Evolutionary conservation across 2,797 vertebrate genomes (phyloP).

Genomic region (Ataeniobius toweri): DNA sequence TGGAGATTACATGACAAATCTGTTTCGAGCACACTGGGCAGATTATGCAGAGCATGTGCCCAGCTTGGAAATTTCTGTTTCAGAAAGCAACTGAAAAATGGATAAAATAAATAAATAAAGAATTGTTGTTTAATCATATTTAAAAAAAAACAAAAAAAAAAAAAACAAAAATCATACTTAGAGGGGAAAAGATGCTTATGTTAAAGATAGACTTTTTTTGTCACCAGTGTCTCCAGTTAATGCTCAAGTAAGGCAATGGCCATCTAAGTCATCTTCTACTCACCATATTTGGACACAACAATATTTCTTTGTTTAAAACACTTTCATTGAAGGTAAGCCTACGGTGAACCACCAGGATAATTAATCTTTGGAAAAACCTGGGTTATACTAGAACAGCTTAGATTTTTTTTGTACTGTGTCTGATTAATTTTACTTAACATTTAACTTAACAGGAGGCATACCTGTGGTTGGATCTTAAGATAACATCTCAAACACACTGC

Average conservation of each 20-base stretch:
- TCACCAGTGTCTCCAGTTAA: neutral
- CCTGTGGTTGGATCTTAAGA: neutral
- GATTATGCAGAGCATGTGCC: neutral
- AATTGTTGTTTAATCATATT: neutral
- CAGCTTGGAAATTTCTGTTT: neutral
- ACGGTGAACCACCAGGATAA: neutral
- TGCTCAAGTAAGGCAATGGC: neutral
- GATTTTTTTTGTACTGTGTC: neutral
- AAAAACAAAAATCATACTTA: neutral
- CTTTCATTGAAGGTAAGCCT: neutral
- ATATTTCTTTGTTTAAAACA: neutral
- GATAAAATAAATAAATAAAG: neutral
- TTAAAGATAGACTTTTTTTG: neutral
- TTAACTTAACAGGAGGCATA: neutral
- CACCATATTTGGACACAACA: neutral
- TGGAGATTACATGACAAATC: conserved; percentile 17
- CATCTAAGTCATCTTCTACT: neutral
- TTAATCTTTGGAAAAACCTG: neutral
- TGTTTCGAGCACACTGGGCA: conserved; percentile 10
- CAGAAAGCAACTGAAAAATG: neutral
- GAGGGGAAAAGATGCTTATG: neutral
- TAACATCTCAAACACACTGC: neutral
- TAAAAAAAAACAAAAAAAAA: neutral
- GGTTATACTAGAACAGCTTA: neutral
- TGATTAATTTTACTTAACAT: neutral